phyloP scores from a whole-genome alignment of 2,888 invertebrate genomes.

The Chaitophorus viminalis region DNA sequence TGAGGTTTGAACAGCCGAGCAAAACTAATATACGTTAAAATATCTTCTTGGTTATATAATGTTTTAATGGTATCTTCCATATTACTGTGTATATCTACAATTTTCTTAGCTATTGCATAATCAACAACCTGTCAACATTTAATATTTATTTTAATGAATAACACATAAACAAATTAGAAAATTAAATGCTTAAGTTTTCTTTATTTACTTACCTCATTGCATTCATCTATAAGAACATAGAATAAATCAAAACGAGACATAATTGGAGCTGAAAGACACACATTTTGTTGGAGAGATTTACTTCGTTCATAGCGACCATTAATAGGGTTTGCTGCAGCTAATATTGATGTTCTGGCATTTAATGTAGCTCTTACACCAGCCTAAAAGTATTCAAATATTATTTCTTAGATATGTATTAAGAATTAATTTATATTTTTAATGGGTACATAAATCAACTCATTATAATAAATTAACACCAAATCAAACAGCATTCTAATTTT shows the following conservation, averaged over 20 bases:
- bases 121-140: constrained; percentile 77
- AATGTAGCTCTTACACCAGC: constrained; percentile 97
- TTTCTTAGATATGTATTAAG: background rate
- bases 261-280: constrained; percentile 92
- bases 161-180: too few species aligned
- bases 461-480: background rate
- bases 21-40: constrained; percentile 95
- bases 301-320: constrained; percentile 96
- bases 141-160: background rate
- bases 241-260: constrained; percentile 99
- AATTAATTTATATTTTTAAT: background rate
- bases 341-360: constrained; percentile 95
- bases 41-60: constrained; percentile 87
- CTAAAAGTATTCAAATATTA: constrained; percentile 68
- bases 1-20: constrained; percentile 94
- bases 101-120: constrained; percentile 95
- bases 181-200: background rate
- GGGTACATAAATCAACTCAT: background rate
- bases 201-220: constrained; percentile 76
- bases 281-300: constrained; percentile 94
- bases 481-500: too few species aligned
- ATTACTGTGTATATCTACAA: constrained; percentile 92
- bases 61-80: constrained; percentile 82
- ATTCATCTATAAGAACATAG: constrained; percentile 97
- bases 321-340: constrained; percentile 98